Conservation (phyloP, 2,113 vertebrate species). For the Oryzias javanicus region DNA sequence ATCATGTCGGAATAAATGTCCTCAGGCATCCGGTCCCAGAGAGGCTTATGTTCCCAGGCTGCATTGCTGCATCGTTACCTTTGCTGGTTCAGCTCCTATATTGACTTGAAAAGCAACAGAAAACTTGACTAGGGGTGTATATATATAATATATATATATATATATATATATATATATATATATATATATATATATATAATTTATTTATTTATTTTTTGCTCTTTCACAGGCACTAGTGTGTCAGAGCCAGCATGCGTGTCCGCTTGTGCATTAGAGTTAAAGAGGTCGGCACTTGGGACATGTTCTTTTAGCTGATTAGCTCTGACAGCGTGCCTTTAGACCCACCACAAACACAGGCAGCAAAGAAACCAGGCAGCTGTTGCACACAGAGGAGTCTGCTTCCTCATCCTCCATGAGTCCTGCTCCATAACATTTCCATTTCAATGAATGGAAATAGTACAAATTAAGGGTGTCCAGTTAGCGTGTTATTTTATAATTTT, state of each 20-base stretch:
- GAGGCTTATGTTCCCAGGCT: slow-evolving; percentile 19
- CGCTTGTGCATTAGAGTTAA: background rate
- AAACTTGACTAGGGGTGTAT: slow-evolving; percentile 40
- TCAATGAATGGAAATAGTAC: too few relatives aligned
- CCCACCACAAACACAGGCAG: slow-evolving; percentile 63
- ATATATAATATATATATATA: too few relatives aligned
- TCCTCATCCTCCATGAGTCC: background rate
- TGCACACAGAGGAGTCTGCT: slow-evolving; percentile 37
- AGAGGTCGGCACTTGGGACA: slow-evolving; percentile 60
- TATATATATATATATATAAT: too few relatives aligned
- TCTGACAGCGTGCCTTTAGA: slow-evolving; percentile 75
- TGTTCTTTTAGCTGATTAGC: slow-evolving; percentile 77
- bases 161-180: too few relatives aligned
- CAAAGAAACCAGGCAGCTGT: slow-evolving; percentile 50
- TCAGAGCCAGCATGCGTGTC: slow-evolving; percentile 18
- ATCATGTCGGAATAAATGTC: slow-evolving; percentile 62
- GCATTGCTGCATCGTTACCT: slow-evolving; percentile 16
- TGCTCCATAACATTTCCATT: too few relatives aligned
- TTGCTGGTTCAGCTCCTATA: slow-evolving; percentile 40
- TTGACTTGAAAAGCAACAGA: slow-evolving; percentile 35
- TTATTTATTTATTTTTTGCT: too few relatives aligned
- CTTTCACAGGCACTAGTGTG: slow-evolving; percentile 23
- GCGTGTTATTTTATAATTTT: too few relatives aligned
- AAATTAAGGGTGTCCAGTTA: too few relatives aligned
- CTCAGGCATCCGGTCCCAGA: slow-evolving; percentile 41